Conservation (phyloP, 2,797 vertebrate genomes). For the Pseudochaenichthys georgianus region DNA sequence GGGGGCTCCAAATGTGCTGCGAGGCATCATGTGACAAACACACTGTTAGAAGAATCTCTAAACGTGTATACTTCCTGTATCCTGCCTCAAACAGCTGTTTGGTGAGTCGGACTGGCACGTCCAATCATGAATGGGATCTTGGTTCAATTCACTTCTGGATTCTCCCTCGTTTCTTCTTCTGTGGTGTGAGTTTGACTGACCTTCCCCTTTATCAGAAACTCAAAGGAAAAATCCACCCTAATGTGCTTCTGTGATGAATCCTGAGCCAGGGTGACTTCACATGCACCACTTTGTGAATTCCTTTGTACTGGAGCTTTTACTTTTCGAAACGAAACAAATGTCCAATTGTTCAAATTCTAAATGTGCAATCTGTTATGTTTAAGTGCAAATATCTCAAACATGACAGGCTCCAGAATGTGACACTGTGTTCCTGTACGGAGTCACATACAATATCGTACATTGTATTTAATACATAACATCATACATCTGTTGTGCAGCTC, state of each 20-base stretch:
- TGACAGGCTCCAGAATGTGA: not conserved
- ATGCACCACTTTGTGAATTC: not conserved
- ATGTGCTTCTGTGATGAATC: constrained; percentile 4
- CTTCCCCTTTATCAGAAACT: constrained; percentile 23
- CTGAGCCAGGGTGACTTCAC: not conserved
- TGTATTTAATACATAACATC: not conserved
- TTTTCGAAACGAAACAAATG: too few species aligned
- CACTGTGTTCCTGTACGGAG: not conserved
- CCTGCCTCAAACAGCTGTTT: constrained; percentile 30
- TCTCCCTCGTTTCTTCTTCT: constrained; percentile 18
- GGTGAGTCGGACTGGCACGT: not conserved
- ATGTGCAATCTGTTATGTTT: not conserved
- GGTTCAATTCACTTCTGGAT: constrained; percentile 8
- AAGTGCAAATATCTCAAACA: not conserved
- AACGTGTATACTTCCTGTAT: constrained; percentile 10
- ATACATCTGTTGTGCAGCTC: not conserved
- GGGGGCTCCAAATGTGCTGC: constrained; percentile 18
- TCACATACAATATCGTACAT: not conserved
- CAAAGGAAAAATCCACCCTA: constrained; percentile 54
- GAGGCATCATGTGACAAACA: constrained; percentile 28
- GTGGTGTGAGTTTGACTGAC: constrained; percentile 23
- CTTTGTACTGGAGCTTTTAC: not conserved
- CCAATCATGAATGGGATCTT: constrained; percentile 14
- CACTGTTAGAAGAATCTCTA: constrained; percentile 44
- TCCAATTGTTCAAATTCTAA: too few species aligned